Conservation (phyloP, 2,113 vertebrate genomes). For the Tragelaphus scriptus region DNA sequence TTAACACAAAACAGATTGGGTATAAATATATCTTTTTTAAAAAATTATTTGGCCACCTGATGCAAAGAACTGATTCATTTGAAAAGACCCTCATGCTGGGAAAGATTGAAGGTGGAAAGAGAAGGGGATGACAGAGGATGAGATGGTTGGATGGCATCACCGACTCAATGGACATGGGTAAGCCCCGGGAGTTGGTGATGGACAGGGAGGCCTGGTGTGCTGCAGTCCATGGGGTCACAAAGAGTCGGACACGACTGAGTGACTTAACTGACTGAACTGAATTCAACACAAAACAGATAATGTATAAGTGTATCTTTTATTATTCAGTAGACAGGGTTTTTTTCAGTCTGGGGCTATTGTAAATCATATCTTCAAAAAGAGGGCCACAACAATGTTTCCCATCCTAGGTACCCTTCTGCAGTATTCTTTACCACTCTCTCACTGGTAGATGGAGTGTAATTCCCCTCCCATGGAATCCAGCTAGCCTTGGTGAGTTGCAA, state of each 20-base stretch:
- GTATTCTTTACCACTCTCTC: not conserved
- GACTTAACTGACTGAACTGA: not conserved
- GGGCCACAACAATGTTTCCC: not conserved
- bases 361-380: not conserved
- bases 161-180: rapidly evolving
- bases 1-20: not conserved
- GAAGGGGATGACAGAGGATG: not conserved
- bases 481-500: not conserved
- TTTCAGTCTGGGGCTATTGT: not conserved
- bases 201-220: not conserved
- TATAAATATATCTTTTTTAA: not conserved
- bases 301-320: not conserved
- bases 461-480: not conserved
- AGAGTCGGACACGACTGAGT: not conserved
- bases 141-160: not conserved
- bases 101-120: not conserved
- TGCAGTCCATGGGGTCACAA: not conserved
- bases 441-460: not conserved
- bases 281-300: not conserved
- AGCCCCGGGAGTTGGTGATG: not conserved
- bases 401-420: not conserved
- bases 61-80: not conserved
- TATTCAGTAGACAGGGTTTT: not conserved
- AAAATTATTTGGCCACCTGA: not conserved
- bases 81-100: not conserved